A percentile compares a stretch with the other conserved stretches of the same genome.
phyloP scores from a whole-genome alignment of 2,113 vertebrate species.

The Guaruba guarouba region DNA sequence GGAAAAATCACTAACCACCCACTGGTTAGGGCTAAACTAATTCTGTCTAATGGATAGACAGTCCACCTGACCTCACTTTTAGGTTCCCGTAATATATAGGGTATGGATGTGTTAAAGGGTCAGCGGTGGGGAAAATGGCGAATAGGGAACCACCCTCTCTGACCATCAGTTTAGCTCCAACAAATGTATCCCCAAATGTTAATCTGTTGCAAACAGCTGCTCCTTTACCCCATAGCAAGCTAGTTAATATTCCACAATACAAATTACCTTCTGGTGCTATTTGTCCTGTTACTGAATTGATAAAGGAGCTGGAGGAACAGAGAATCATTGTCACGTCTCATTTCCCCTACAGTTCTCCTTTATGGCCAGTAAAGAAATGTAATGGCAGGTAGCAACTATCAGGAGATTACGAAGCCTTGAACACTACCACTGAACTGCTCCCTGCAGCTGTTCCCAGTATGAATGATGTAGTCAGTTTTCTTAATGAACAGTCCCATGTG shows the following conservation, averaged over 20 bases:
- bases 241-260: conserved; percentile 20
- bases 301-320: conserved; percentile 5
- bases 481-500: background rate
- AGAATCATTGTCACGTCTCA: background rate
- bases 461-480: background rate
- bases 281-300: conserved; percentile 16
- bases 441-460: background rate
- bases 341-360: conserved; percentile 30
- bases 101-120: background rate
- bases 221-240: background rate
- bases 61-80: background rate
- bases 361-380: background rate
- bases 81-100: background rate
- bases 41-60: background rate
- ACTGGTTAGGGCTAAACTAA: background rate
- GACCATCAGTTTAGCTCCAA: background rate
- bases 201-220: conserved; percentile 17
- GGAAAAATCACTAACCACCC: background rate
- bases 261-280: conserved; percentile 10
- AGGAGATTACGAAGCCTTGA: conserved; percentile 7
- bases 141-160: background rate
- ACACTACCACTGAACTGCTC: background rate
- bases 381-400: conserved; percentile 6
- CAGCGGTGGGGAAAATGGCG: background rate
- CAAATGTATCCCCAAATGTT: background rate